Evolutionary conservation across 2,113 vertebrate genomes (phyloP).

Genomic region (Hydrolagus affinis): DNA sequence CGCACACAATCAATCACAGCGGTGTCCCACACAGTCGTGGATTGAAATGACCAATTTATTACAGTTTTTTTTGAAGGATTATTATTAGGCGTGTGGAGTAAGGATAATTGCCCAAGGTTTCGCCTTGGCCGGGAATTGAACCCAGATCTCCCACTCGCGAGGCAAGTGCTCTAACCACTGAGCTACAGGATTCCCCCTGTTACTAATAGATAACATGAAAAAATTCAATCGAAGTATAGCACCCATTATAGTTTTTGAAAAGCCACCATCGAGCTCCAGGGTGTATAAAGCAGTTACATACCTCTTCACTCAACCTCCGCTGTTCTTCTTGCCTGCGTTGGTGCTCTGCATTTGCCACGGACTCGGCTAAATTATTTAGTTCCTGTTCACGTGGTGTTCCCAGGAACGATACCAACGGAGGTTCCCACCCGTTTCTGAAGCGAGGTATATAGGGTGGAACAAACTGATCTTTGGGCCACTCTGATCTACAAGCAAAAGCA

Average conservation of each 20-base stretch:
- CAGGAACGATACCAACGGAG: constrained; percentile 57
- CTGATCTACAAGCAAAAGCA: constrained; percentile 55
- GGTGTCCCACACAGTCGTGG: too few relatives aligned
- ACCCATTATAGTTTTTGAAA: background rate
- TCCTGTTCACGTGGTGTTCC: constrained; percentile 62
- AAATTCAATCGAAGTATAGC: background rate
- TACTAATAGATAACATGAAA: background rate
- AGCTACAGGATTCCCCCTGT: too few relatives aligned
- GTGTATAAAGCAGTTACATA: constrained; percentile 35
- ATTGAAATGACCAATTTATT: too few relatives aligned
- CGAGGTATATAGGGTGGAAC: constrained; percentile 69
- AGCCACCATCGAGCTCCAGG: background rate
- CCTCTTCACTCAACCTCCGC: constrained; percentile 57
- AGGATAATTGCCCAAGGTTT: too few relatives aligned
- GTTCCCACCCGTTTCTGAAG: constrained; percentile 88
- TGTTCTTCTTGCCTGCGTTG: constrained; percentile 61
- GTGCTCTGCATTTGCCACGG: constrained; percentile 53
- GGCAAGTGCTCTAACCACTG: too few relatives aligned
- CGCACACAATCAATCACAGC: too few relatives aligned
- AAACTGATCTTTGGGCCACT: constrained; percentile 88
- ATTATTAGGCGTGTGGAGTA: too few relatives aligned
- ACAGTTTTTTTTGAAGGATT: too few relatives aligned
- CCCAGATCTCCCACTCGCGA: too few relatives aligned
- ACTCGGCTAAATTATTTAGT: constrained; percentile 61
- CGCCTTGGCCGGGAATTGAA: too few relatives aligned